Base-by-base conservation (phyloP, 2,113 vertebrate genomes). In the Petrocephalus zakoni region DNA sequence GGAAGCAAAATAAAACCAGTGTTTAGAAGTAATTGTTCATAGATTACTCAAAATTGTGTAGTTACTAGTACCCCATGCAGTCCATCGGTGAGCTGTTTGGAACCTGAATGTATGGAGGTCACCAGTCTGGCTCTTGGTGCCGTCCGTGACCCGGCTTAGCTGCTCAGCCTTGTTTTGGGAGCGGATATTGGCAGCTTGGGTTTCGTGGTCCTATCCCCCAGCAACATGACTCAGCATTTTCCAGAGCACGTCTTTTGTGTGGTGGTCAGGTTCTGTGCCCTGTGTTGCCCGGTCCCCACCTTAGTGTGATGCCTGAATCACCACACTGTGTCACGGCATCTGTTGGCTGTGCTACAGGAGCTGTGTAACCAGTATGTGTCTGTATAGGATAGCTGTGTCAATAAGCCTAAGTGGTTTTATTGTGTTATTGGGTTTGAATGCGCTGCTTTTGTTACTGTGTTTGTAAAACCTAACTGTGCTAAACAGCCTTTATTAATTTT, bases 141-240 rank as follows among this genome's bases (percentile, higher is more conserved):
- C 15, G 6, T 42, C 72, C 5, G 2, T 42, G 29, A 42, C 13
- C 72, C 42, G 72, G 72, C 29, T 42, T 42, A 42, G 34, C 5
- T 42, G 72, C 13, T 19, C 17, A 19, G 72, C 15, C 34, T 78
- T 78, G 17, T 78, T 78, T 42, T 19, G 34, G 72, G 72, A 42
- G 34, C 13, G 34, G 34, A 78, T 78, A 42, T 42, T 34, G 72
- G 72, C 72, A 78, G 72, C 29, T 42, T 42, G 72, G 29, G 29
- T 78, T 78, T 78, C 19, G 72, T 78, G 72, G 72, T 86, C 11
- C 25, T 19, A 49, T 17, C 52, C 52, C 84, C 29, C 7, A 52
- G 25, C 25, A 19, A n/a, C 84, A 56, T 86, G 84, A 86, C 84
- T 86, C 84, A 86, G 84, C 84, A 34, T 86, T 86, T 86, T 55